These are phyloP conservation scores for Scalopus aquaticus DNA, from an alignment of 2,113 vertebrate genomes.

Conservation along the genomic window DNA sequence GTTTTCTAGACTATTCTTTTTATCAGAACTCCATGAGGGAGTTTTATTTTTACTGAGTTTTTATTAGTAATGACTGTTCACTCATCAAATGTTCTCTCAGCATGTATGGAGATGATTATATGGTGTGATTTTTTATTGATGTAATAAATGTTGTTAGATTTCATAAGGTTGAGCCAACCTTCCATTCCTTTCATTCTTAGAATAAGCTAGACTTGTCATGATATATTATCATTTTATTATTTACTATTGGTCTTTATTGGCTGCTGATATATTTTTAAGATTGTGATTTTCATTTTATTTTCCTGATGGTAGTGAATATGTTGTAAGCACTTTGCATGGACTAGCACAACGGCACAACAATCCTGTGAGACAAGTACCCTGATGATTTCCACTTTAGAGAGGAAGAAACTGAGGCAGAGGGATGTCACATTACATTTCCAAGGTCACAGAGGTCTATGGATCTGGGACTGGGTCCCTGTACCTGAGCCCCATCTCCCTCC, in stretches of 20 bases:
- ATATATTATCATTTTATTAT: background rate
- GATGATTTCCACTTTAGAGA: slow-evolving; percentile 1
- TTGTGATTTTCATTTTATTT: slow-evolving; percentile 54
- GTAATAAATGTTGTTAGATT: slow-evolving; percentile 27
- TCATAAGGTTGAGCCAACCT: slow-evolving; percentile 45
- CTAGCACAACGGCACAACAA: background rate
- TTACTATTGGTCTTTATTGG: background rate
- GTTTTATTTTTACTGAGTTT: slow-evolving; percentile 24
- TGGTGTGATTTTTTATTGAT: background rate
- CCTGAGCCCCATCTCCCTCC: background rate
- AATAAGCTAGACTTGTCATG: background rate
- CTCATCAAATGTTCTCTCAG: background rate
- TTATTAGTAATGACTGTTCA: slow-evolving; percentile 35
- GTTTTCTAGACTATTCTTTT: background rate
- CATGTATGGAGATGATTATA: slow-evolving; percentile 38
- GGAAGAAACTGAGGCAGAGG: slow-evolving; percentile 31
- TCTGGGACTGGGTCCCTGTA: background rate
- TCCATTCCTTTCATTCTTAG: slow-evolving; percentile 52
- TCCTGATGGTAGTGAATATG: slow-evolving; percentile 44
- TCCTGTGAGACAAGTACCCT: background rate
- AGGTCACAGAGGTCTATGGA: background rate
- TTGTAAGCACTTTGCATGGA: background rate
- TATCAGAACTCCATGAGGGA: background rate
- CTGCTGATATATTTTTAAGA: slow-evolving; percentile 32
- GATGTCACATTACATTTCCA: background rate